These are phyloP conservation scores for Alsophila aescularia DNA, from an alignment of 2,888 invertebrate genomes.

Conservation along the genomic window DNA sequence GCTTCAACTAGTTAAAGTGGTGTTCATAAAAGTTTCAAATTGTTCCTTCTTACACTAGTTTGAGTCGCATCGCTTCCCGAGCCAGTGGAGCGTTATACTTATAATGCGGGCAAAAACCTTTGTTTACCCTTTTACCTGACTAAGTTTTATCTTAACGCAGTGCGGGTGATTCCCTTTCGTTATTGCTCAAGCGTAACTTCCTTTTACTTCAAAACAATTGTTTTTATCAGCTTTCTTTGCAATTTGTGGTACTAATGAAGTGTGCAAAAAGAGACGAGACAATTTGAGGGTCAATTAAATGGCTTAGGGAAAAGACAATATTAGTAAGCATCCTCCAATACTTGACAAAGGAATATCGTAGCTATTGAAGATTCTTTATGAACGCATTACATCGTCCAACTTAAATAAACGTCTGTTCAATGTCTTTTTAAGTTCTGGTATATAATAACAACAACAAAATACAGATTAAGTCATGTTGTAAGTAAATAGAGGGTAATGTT, in stretches of 20 bases:
- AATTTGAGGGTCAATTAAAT: constrained; percentile 9
- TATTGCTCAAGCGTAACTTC: constrained; percentile 34
- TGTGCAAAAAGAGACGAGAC: too few species aligned
- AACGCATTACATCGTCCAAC: too few species aligned
- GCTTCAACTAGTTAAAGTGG: background rate
- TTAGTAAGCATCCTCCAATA: too few species aligned
- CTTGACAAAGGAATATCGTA: too few species aligned
- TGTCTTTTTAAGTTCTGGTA: too few species aligned
- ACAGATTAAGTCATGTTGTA: too few species aligned
- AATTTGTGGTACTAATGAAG: too few species aligned
- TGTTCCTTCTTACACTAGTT: background rate
- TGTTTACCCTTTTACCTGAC: constrained; percentile 46
- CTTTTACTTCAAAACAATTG: constrained; percentile 29
- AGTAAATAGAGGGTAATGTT: too few species aligned
- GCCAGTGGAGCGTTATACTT: constrained; percentile 17
- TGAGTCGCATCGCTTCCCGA: constrained; percentile 3
- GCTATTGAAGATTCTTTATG: too few species aligned
- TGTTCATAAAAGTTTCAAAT: background rate
- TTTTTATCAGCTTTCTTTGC: constrained; percentile 23
- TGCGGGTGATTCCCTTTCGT: constrained; percentile 39
- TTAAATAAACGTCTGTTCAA: too few species aligned
- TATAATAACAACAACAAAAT: too few species aligned
- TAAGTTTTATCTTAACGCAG: constrained; percentile 45
- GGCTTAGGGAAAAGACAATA: too few species aligned
- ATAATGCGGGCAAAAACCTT: constrained; percentile 47